Conservation (phyloP, 2,113 vertebrate genomes). For the Pholis gunnellus region DNA sequence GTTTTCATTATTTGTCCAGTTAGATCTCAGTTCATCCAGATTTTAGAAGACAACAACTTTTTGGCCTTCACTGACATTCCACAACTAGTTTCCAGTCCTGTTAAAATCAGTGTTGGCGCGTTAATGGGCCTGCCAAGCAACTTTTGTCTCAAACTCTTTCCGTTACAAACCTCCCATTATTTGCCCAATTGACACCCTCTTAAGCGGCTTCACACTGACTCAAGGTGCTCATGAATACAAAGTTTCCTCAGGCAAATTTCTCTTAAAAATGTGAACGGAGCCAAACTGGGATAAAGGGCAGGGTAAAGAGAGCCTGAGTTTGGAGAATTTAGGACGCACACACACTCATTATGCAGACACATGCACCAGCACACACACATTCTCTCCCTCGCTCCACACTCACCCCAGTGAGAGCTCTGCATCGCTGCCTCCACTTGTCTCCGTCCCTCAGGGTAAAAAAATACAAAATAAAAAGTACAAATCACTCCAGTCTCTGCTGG, state of each 20-base stretch:
- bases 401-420: slow-evolving; percentile 77
- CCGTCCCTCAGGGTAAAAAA: slow-evolving; percentile 31
- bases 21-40: neutral
- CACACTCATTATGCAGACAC: slow-evolving; percentile 19
- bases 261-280: slow-evolving; percentile 30
- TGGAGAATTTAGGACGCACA: slow-evolving; percentile 31
- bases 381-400: slow-evolving; percentile 49
- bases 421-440: slow-evolving; percentile 75
- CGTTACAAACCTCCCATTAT: slow-evolving; percentile 57
- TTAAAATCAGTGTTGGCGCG: slow-evolving; percentile 29
- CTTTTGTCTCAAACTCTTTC: slow-evolving; percentile 52
- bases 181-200: slow-evolving; percentile 35
- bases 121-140: slow-evolving; percentile 25
- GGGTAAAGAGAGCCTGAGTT: slow-evolving; percentile 15
- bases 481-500: slow-evolving; percentile 45
- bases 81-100: slow-evolving; percentile 52
- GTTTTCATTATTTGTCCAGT: slow-evolving; percentile 23
- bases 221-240: slow-evolving; percentile 39
- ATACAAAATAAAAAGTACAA: slow-evolving; percentile 29
- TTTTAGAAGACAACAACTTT: slow-evolving; percentile 2
- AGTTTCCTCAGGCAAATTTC: slow-evolving; percentile 51
- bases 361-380: slow-evolving; percentile 38
- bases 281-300: slow-evolving; percentile 26
- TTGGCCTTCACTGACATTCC: slow-evolving; percentile 27
- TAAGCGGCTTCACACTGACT: slow-evolving; percentile 47